These are phyloP conservation scores for Neomorphus geoffroyi DNA, from an alignment of 2,797 vertebrate genomes.

Conservation along the genomic window DNA sequence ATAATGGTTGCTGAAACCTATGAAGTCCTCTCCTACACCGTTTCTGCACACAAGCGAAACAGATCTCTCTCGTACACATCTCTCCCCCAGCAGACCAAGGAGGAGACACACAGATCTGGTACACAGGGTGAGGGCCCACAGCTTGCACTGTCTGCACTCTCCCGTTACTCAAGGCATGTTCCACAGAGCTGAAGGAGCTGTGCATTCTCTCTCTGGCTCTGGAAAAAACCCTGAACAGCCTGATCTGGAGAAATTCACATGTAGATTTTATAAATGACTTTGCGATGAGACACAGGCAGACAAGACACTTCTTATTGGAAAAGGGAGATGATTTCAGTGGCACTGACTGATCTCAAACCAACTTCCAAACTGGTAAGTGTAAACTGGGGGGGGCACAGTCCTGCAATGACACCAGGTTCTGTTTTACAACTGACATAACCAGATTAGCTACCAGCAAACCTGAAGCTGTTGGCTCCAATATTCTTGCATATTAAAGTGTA, in stretches of 20 bases:
- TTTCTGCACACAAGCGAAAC: accelerated
- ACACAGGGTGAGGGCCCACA: background rate
- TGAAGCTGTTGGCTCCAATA: background rate
- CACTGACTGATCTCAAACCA: background rate
- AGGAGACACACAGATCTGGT: background rate
- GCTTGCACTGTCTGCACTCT: accelerated
- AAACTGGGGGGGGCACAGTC: background rate
- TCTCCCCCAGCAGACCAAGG: background rate
- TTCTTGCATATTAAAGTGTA: background rate
- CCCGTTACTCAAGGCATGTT: background rate
- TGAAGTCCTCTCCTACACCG: background rate
- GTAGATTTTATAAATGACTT: background rate
- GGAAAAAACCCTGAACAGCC: background rate
- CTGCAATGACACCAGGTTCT: background rate
- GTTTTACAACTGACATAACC: background rate
- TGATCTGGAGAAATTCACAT: background rate
- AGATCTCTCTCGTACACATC: background rate
- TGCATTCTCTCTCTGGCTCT: background rate
- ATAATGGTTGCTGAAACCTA: background rate
- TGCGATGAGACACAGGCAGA: background rate
- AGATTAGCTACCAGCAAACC: background rate
- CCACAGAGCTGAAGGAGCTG: background rate
- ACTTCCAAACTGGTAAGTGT: background rate
- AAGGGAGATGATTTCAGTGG: background rate
- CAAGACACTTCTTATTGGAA: background rate